A percentile compares a stretch with the other conserved stretches of the same genome.
phyloP scores from a whole-genome alignment of 2,888 invertebrate species.

The Pediacus dermestoides region DNA sequence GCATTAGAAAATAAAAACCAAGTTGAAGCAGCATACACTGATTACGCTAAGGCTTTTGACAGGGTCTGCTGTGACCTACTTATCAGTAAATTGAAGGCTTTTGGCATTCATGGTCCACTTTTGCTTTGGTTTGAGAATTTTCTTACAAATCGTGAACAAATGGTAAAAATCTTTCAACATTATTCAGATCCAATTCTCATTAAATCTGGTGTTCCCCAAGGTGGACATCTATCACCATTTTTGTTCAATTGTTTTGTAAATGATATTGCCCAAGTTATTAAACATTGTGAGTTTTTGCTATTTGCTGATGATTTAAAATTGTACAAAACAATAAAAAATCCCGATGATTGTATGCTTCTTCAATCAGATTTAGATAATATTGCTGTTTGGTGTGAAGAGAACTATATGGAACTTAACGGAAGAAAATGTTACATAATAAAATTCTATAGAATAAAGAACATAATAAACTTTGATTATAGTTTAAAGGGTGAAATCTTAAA shows the following conservation, averaged over 20 bases:
- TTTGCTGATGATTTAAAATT: background rate
- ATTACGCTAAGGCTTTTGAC: no score
- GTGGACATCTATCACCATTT: background rate
- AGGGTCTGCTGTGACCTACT: background rate
- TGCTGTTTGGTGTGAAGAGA: background rate
- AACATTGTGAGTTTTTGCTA: background rate
- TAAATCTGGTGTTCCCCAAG: constrained; percentile 4
- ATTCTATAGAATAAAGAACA: background rate
- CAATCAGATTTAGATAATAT: background rate
- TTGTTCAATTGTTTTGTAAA: constrained; percentile 1
- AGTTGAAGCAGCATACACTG: background rate
- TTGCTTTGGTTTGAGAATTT: background rate
- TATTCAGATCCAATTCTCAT: background rate
- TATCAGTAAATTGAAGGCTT: background rate
- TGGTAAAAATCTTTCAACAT: constrained; percentile 1
- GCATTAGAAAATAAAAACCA: background rate
- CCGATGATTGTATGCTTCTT: background rate
- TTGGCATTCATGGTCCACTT: constrained; percentile 1
- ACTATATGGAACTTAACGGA: background rate
- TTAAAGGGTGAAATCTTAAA: background rate
- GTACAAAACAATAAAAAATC: background rate
- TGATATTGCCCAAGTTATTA: background rate
- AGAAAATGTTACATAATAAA: constrained; percentile 1
- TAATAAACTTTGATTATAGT: background rate
- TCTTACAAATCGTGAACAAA: background rate